Evolutionary conservation across 2,113 vertebrate species (phyloP).

Genomic region (Empidonax traillii): DNA sequence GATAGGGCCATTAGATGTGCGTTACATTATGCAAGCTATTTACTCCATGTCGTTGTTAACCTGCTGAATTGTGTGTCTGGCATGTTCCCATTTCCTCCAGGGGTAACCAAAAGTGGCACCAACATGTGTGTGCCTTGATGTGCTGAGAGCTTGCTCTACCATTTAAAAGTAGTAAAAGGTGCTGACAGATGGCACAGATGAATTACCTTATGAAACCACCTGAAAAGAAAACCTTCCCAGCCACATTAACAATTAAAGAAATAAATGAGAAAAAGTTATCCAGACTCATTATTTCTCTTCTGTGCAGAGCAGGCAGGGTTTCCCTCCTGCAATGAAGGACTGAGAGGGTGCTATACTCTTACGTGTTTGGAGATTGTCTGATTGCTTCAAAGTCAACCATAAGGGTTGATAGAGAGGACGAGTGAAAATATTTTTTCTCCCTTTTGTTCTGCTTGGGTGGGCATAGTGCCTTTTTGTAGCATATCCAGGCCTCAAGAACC

Average conservation of each 20-base stretch:
- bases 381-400: not conserved
- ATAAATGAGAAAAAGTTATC: not conserved
- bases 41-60: not conserved
- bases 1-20: not conserved
- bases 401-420: not conserved
- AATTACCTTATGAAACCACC: not conserved
- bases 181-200: constrained; percentile 31
- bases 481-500: not conserved
- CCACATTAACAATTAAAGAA: constrained; percentile 36
- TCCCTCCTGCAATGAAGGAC: not conserved
- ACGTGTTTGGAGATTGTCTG: not conserved
- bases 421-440: not conserved
- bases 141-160: not conserved
- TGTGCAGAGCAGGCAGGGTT: not conserved
- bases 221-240: not conserved
- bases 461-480: not conserved
- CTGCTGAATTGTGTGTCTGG: constrained; percentile 18
- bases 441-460: not conserved
- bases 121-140: constrained; percentile 32
- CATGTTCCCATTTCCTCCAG: constrained; percentile 16
- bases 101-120: not conserved
- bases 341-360: not conserved
- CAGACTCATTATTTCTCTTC: not conserved
- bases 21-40: constrained; percentile 25
- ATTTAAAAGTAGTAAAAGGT: not conserved